A percentile compares a stretch with the other conserved stretches of the same genome.
phyloP scores from a whole-genome alignment of 2,113 vertebrate species.

The Saccopteryx leptura region DNA sequence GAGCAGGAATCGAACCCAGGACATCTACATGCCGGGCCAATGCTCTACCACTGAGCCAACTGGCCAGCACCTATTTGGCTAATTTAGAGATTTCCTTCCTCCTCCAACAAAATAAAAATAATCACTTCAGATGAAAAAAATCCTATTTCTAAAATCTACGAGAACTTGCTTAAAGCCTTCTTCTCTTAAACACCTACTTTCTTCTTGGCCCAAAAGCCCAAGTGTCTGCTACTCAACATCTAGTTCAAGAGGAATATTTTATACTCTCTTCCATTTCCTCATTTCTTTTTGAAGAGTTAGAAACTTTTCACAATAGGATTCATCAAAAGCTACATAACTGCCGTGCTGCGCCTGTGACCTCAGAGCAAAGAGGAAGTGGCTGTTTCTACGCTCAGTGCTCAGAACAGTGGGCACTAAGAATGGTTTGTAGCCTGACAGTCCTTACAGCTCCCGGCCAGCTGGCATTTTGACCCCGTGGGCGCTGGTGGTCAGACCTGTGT shows the following conservation, averaged over 20 bases:
- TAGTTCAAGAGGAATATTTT: background rate
- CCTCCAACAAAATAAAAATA: constrained; percentile 55
- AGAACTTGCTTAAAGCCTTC: constrained; percentile 8
- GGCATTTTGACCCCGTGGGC: rapidly evolving
- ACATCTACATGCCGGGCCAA: too few species aligned
- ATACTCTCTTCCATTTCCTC: background rate
- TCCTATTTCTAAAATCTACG: constrained; percentile 33
- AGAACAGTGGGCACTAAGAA: constrained; percentile 82
- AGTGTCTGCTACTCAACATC: background rate
- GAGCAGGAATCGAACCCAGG: too few species aligned
- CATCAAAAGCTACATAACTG: constrained; percentile 29
- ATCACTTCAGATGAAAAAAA: constrained; percentile 32
- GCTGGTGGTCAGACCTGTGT: rapidly evolving
- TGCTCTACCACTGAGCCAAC: too few species aligned
- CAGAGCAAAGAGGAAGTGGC: constrained; percentile 87
- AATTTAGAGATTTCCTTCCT: constrained; percentile 10
- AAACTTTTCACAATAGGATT: background rate
- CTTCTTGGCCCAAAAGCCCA: constrained; percentile 1
- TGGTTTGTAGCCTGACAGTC: constrained; percentile 87
- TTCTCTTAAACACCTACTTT: constrained; percentile 17
- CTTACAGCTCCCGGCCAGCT: rapidly evolving
- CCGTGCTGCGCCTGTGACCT: constrained; percentile 84
- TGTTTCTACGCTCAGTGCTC: constrained; percentile 88
- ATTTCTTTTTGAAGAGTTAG: background rate
- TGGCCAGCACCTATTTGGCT: background rate